phyloP scores from a whole-genome alignment of 2,888 invertebrate species.

The Acleris holmiana region DNA sequence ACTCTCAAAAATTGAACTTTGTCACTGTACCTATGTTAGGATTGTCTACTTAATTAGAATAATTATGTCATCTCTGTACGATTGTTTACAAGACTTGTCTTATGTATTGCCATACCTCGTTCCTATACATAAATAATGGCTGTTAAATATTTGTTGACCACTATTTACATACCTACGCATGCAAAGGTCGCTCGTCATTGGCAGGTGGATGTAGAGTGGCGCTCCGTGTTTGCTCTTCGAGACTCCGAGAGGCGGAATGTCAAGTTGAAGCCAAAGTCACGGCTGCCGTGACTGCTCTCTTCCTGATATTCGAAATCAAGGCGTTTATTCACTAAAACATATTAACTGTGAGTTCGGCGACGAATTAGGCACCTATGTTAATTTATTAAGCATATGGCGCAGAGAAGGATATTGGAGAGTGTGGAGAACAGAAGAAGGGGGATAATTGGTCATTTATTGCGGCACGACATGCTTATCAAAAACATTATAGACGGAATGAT shows the following conservation, averaged over 20 bases:
- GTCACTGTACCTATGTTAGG: neutral
- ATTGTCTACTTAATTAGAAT: slow-evolving; percentile 8
- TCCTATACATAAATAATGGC: slow-evolving; percentile 40
- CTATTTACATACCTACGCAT: slow-evolving; percentile 57
- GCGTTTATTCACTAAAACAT: no score
- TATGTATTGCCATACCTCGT: slow-evolving; percentile 12
- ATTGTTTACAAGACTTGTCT: slow-evolving; percentile 1
- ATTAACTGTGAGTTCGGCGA: no score
- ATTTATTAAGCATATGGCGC: no score
- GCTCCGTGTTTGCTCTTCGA: slow-evolving; percentile 50
- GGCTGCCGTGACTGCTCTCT: slow-evolving; percentile 39
- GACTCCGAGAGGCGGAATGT: slow-evolving; percentile 51
- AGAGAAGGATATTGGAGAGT: no score
- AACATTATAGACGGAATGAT: no score
- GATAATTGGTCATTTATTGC: no score
- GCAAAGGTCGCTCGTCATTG: slow-evolving; percentile 67
- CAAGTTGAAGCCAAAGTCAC: slow-evolving; percentile 57
- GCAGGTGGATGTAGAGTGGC: slow-evolving; percentile 60
- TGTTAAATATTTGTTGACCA: slow-evolving; percentile 61
- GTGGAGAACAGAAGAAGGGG: no score
- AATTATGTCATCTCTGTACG: slow-evolving; percentile 6
- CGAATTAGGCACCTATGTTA: no score
- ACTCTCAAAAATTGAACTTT: slow-evolving; percentile 2
- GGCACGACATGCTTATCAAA: no score
- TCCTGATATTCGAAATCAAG: slow-evolving; percentile 16